Evolutionary conservation across 2,113 vertebrate species (phyloP), one percentile per base, ranked within the genome.

Genomic region (Atlantisia rogersi): DNA sequence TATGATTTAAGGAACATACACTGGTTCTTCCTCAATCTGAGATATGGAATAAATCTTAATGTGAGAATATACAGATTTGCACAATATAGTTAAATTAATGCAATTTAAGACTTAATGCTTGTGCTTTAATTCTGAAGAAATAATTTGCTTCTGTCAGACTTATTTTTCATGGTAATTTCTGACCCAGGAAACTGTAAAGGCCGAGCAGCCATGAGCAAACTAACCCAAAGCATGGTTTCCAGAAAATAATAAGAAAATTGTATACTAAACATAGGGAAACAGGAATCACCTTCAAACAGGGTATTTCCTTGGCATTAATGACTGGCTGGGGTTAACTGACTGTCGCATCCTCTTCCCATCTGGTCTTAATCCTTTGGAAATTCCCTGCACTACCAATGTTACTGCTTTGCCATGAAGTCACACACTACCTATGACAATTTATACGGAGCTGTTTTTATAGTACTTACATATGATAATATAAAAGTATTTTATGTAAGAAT

Each of bases 351-450:
- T 63, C 52, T 55, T 77, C 52, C 64, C 86, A 91, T 89, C 56
- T 95, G 86, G 31, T 84, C 79, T 48, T 59, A 91, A 95, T 89
- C 69, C 24, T 63, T 56, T 81, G 64, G 76, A 92, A 92, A 86
- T 78, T 62, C 21, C 59, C 35, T 76, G 29, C 5, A 65, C 18
- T 88, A 88, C 24, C 17, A 44, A 15, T 26, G 15, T 89, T 83
- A 86, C 5, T 78, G 46, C 18, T 89, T 81, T 75, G 46, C n/a
- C 20, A 46, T 78, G 69, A 94, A 70, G 28, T 44, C 68, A 83
- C n/a, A 58, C 40, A 39, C 25, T 32, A 12, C 29, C 39, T 18
- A 88, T 9, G 15, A 42, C 60, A 77, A 62, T 60, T 78, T 59
- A 78, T 10, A 81, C 28, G 10, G 12, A 84, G 10, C 10, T 86